Evolutionary conservation across 2,797 vertebrate species (phyloP).

Genomic region (Eidolon dupreanum): DNA sequence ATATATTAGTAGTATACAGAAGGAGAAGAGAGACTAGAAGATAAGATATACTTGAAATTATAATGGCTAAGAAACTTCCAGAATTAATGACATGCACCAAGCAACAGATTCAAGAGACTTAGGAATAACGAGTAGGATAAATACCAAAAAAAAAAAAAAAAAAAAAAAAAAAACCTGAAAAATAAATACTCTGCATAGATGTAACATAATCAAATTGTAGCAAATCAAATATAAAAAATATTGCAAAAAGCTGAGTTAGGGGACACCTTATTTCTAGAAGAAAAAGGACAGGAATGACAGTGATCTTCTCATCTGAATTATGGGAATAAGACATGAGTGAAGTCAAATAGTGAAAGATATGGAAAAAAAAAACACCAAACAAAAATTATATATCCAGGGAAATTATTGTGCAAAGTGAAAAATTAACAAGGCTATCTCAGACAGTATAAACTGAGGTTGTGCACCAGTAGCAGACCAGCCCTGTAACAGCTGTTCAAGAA

Average conservation of each 20-base stretch:
- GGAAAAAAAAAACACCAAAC: neutral
- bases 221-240: neutral
- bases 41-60: neutral
- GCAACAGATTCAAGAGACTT: neutral
- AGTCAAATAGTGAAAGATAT: neutral
- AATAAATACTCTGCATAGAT: neutral
- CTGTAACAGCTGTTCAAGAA: neutral
- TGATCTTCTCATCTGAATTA: neutral
- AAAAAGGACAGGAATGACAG: neutral
- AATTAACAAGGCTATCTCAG: neutral
- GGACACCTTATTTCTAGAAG: neutral
- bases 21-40: neutral
- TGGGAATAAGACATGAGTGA: no score
- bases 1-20: neutral
- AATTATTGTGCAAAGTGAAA: neutral
- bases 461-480: neutral
- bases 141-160: neutral
- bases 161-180: neutral
- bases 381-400: neutral
- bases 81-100: neutral
- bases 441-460: neutral
- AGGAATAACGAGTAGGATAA: neutral
- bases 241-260: neutral
- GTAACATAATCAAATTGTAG: neutral
- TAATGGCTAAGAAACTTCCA: neutral